Evolutionary conservation across 2,797 vertebrate genomes (phyloP), one percentile per base, ranked within the genome.

Genomic region (Botia almorhae): DNA sequence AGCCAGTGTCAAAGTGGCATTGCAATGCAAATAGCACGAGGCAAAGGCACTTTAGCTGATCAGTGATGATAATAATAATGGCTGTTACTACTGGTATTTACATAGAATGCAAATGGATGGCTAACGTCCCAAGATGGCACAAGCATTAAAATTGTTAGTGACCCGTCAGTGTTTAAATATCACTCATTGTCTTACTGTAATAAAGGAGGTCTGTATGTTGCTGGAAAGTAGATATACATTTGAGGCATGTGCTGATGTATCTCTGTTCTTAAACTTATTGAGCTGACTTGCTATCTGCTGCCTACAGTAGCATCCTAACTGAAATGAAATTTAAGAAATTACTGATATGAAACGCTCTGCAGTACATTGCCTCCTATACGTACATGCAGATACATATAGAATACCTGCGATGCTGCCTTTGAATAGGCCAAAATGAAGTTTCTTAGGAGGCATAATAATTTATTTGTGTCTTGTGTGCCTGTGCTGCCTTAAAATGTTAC

Each of bases 11-110:
- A 82, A 33, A 83, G 76, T 71, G 82, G 78, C 74, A 76, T 50
- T 80, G 48, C 53, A 83, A 81, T 85, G 83, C 83, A 87, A 90
- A 89, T 82, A 86, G 75, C 76, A 76, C 55, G 79, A 78, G 83
- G 78, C 56, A 84, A 87, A 85, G 71, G 71, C 82, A 84, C 76
- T 87, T 87, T 85, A 82, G 83, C 71, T 85, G 76, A 69, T 75
- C 65, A 83, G 76, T 74, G 76, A 85, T 74, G 76, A 85, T 85
- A 82, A 87, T 84, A 83, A 81, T 81, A 75, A 68, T 82, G 79
- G 73, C 76, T 81, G 81, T 82, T 84, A 77, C 43, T 29, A 56
- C 29, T 85, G 81, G 65, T 83, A 76, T 86, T 88, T 86, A 81
- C 70, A 83, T 77, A 75, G 69, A 81, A 82, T 84, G 80, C 74